These are phyloP conservation scores for Mizuhopecten yessoensis DNA, from an alignment of 1,140 invertebrate species.

Conservation along the genomic window DNA sequence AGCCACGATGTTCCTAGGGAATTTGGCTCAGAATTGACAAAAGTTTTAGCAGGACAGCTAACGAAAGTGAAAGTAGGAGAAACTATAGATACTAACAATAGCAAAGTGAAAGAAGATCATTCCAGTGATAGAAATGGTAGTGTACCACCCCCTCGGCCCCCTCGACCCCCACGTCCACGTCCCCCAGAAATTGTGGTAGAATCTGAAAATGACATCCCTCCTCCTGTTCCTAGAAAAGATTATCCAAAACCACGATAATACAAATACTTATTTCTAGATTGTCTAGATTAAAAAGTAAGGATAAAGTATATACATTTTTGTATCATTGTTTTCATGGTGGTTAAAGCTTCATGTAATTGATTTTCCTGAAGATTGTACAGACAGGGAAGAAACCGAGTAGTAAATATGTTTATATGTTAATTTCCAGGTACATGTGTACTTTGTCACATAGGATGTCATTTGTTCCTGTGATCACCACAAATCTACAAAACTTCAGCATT, in stretches of 20 bases:
- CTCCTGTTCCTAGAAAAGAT: slow-evolving; percentile 41
- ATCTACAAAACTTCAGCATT: too few species aligned
- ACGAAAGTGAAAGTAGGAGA: background rate
- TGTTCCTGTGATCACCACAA: too few species aligned
- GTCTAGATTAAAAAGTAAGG: too few species aligned
- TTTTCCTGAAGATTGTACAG: too few species aligned
- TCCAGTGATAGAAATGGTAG: background rate
- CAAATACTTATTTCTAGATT: background rate
- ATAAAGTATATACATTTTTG: too few species aligned
- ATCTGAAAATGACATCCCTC: background rate
- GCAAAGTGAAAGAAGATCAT: background rate
- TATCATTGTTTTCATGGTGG: too few species aligned
- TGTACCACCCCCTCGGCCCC: background rate
- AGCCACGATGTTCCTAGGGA: slow-evolving; percentile 9
- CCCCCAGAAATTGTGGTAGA: background rate
- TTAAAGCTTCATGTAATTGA: too few species aligned
- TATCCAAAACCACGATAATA: background rate
- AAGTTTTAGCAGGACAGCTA: slow-evolving; percentile 36
- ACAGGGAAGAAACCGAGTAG: too few species aligned
- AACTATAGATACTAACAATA: background rate
- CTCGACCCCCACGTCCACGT: background rate
- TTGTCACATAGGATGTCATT: too few species aligned
- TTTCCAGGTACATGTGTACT: too few species aligned
- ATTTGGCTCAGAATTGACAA: background rate
- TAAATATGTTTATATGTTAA: too few species aligned